Evolutionary conservation across 2,113 vertebrate genomes (phyloP).

Genomic region (Hyaena hyaena): DNA sequence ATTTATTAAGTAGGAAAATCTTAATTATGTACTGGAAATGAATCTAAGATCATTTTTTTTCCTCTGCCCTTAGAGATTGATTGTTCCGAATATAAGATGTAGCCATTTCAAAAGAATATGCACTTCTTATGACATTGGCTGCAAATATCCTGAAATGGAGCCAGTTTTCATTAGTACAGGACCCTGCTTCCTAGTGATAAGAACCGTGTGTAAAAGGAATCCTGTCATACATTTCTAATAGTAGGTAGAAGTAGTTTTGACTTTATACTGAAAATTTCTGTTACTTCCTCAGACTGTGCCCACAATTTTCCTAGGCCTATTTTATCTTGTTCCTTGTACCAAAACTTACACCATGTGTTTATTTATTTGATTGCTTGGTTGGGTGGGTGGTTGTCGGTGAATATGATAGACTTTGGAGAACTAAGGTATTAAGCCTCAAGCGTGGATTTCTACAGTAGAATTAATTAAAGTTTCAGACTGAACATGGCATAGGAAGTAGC

Average conservation of each 20-base stretch:
- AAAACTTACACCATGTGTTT: not conserved
- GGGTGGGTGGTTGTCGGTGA: not conserved
- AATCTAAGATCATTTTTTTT: not conserved
- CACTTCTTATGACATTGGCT: not conserved
- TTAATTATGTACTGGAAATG: not conserved
- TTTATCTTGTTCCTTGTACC: not conserved
- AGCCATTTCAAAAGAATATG: not conserved
- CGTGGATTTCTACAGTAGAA: not conserved
- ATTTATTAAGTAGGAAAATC: not conserved
- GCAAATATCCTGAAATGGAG: not conserved
- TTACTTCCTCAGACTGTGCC: not conserved
- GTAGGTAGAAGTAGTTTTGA: not conserved
- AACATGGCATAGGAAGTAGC: not conserved
- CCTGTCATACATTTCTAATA: not conserved
- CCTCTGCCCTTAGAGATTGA: not conserved
- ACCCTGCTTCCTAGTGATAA: not conserved
- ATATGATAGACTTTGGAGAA: not conserved
- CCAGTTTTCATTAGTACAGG: not conserved
- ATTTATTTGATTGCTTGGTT: not conserved
- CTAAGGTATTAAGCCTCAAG: not conserved
- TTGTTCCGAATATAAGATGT: not conserved
- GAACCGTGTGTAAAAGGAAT: not conserved
- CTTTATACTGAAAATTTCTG: not conserved
- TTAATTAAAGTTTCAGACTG: not conserved
- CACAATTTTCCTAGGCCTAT: not conserved